Evolutionary conservation across 92 coral and sea anemone species (phyloP).

Genomic region (Galaxea fascicularis): DNA sequence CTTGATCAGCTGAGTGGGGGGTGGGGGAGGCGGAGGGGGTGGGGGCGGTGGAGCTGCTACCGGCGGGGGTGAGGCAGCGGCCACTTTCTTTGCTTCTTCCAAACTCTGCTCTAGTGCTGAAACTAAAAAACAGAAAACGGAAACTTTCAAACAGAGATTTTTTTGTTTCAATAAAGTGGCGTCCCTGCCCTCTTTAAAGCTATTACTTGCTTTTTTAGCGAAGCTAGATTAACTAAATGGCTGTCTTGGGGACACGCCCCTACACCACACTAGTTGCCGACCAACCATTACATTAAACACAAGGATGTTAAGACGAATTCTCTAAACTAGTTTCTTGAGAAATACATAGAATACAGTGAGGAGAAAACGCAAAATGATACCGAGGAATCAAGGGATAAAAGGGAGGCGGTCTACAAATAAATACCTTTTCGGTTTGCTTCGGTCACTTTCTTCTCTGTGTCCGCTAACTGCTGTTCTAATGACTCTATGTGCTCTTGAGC

Average conservation of each 20-base stretch:
- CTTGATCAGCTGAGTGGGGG: slow-evolving; percentile 85
- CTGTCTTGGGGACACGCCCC: too few species aligned
- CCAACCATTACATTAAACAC: too few species aligned
- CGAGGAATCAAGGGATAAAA: background rate
- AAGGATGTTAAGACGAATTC: too few species aligned
- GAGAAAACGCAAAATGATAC: too few species aligned
- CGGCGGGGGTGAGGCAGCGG: slow-evolving; percentile 64
- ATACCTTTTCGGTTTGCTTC: slow-evolving; percentile 84
- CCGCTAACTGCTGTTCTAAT: slow-evolving; percentile 80
- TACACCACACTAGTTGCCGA: too few species aligned
- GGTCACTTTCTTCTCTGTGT: slow-evolving; percentile 75
- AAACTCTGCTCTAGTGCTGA: slow-evolving; percentile 66
- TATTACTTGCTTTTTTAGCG: too few species aligned
- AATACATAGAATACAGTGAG: too few species aligned
- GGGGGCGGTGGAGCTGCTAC: slow-evolving; percentile 63
- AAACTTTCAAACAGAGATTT: too few species aligned
- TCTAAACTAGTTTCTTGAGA: too few species aligned
- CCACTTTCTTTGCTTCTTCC: slow-evolving; percentile 65
- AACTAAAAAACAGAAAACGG: slow-evolving; percentile 29
- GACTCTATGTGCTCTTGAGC: slow-evolving; percentile 85
- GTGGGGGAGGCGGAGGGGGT: slow-evolving; percentile 79
- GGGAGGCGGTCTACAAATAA: background rate
- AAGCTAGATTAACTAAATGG: too few species aligned
- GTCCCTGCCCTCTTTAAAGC: too few species aligned
- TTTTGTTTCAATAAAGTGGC: too few species aligned